A percentile compares a stretch with the other conserved stretches of the same genome.
Conservation (phyloP, 2,797 vertebrate genomes). For the Chrysocyon brachyurus region DNA sequence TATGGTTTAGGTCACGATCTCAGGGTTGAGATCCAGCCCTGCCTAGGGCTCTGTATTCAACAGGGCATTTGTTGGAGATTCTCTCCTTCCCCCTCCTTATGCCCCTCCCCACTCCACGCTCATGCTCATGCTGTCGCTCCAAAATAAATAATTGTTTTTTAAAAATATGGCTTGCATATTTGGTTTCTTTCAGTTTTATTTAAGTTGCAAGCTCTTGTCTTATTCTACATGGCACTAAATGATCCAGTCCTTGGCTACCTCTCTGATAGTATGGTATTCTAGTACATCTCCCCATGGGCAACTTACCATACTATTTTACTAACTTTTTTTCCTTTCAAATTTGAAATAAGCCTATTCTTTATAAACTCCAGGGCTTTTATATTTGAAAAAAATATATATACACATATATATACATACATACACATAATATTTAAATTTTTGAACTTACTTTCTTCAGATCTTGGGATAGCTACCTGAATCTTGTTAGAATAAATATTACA, state of each 20-base stretch:
- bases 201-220: background rate
- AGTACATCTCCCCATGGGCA: background rate
- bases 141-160: background rate
- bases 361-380: background rate
- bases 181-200: constrained; percentile 1
- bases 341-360: background rate
- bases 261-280: background rate
- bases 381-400: background rate
- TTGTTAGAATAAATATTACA: background rate
- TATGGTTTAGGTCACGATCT: background rate
- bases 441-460: background rate
- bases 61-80: background rate
- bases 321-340: background rate
- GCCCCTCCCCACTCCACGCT: background rate
- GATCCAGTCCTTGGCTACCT: background rate
- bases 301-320: background rate
- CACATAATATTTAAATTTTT: background rate
- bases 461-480: background rate
- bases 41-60: background rate
- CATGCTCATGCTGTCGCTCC: background rate
- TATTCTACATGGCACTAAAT: background rate
- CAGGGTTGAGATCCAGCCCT: background rate
- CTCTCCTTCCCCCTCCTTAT: background rate
- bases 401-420: no score
- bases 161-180: background rate